Conservation (phyloP, 2,797 vertebrate genomes). For the Propithecus deckenii region DNA sequence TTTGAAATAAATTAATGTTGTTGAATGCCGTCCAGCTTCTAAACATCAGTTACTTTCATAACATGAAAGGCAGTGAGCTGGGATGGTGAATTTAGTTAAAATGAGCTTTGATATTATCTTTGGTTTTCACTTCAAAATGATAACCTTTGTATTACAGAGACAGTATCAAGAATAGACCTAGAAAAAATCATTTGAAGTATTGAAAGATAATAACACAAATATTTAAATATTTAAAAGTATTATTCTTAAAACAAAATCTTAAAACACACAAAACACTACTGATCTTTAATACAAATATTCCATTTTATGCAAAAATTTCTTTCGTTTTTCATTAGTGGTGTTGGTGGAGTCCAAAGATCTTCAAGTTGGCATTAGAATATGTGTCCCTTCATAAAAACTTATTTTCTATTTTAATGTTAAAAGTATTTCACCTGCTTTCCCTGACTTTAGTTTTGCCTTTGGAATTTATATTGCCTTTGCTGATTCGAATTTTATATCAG, state of each 20-base stretch:
- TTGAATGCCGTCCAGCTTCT: not conserved
- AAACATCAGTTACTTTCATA: not conserved
- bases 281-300: slow-evolving; percentile 1
- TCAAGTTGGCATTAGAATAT: not conserved
- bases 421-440: not conserved
- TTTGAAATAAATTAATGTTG: not conserved
- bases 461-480: slow-evolving; percentile 14
- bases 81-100: not conserved
- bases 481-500: not conserved
- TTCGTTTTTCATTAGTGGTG: not conserved
- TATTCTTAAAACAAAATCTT: slow-evolving; percentile 17
- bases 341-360: not conserved
- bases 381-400: not conserved
- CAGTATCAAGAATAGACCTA: not conserved
- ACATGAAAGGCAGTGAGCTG: not conserved
- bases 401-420: not conserved
- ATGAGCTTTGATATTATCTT: not conserved
- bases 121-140: slow-evolving; percentile 3
- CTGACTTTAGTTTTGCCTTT: not conserved
- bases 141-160: not conserved
- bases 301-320: not conserved
- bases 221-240: not conserved
- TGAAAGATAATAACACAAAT: not conserved
- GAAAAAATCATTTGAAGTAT: not conserved
- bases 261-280: not conserved